A percentile compares a stretch with the other conserved stretches of the same genome.
Conservation (phyloP, 2,888 invertebrate species). For the Acanthosepion esculentum region DNA sequence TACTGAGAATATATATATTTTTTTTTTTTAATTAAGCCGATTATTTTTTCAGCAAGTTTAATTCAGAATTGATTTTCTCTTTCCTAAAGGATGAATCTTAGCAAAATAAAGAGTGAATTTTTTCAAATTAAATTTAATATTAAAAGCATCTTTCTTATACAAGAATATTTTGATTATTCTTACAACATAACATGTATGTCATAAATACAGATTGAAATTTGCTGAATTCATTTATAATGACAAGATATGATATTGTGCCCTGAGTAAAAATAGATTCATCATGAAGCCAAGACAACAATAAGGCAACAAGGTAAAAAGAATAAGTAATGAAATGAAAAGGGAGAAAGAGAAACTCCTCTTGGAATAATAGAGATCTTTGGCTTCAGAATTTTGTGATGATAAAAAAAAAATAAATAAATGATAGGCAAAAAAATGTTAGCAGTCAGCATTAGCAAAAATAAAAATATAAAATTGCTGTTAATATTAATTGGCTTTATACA, state of each 20-base stretch:
- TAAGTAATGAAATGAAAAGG: not conserved
- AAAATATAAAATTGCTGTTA: not conserved
- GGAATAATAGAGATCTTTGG: not conserved
- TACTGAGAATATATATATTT: too few species aligned
- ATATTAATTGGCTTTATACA: not conserved
- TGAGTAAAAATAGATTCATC: not conserved
- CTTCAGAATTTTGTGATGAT: not conserved
- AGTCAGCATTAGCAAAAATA: not conserved
- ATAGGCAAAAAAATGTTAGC: not conserved
- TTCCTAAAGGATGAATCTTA: not conserved
- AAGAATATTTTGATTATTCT: not conserved
- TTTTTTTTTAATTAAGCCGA: too few species aligned
- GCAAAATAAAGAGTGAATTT: not conserved
- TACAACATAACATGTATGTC: not conserved
- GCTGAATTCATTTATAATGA: not conserved
- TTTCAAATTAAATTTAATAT: not conserved
- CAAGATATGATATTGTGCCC: not conserved
- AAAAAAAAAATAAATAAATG: slow-evolving; percentile 1
- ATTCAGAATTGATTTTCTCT: not conserved
- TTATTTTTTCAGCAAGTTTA: too few species aligned
- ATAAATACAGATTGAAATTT: not conserved
- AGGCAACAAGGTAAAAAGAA: not conserved
- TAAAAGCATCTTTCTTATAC: not conserved
- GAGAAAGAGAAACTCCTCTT: not conserved
- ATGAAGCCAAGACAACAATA: not conserved